A percentile compares a stretch with the other conserved stretches of the same genome.
phyloP scores from a whole-genome alignment of 2,113 vertebrate genomes.

The Orthonyx spaldingii region DNA sequence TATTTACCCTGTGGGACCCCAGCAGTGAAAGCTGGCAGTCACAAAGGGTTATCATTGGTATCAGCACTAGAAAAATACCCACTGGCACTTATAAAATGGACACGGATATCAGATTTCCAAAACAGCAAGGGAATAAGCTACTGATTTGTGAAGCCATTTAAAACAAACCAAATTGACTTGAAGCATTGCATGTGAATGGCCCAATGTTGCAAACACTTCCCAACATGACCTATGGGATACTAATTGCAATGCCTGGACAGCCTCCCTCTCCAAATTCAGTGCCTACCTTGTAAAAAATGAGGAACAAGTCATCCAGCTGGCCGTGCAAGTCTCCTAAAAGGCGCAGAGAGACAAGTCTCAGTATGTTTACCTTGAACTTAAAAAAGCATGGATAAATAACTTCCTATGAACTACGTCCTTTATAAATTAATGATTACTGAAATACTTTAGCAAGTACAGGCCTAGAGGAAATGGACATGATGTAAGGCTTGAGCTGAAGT shows the following conservation, averaged over 20 bases:
- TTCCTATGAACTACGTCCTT: background rate
- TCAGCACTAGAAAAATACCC: background rate
- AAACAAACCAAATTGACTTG: background rate
- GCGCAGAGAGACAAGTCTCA: conserved; percentile 8
- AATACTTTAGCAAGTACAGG: background rate
- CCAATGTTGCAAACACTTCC: background rate
- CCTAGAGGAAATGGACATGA: background rate
- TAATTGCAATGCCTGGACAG: background rate
- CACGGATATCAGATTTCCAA: background rate
- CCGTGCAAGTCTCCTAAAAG: conserved; percentile 88
- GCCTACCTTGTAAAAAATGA: conserved; percentile 68
- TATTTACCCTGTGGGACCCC: background rate
- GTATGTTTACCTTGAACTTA: background rate
- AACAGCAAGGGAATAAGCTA: background rate
- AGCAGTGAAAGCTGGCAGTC: background rate
- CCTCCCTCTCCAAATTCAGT: background rate
- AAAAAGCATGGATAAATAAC: background rate
- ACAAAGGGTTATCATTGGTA: background rate
- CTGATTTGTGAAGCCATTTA: background rate
- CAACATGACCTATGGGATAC: background rate
- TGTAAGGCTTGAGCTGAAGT: background rate
- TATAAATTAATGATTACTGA: background rate
- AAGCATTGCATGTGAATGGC: background rate
- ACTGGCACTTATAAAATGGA: background rate
- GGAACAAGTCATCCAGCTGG: conserved; percentile 83